Evolutionary conservation across 2,113 vertebrate genomes (phyloP).

Genomic region (Siniperca knerii): DNA sequence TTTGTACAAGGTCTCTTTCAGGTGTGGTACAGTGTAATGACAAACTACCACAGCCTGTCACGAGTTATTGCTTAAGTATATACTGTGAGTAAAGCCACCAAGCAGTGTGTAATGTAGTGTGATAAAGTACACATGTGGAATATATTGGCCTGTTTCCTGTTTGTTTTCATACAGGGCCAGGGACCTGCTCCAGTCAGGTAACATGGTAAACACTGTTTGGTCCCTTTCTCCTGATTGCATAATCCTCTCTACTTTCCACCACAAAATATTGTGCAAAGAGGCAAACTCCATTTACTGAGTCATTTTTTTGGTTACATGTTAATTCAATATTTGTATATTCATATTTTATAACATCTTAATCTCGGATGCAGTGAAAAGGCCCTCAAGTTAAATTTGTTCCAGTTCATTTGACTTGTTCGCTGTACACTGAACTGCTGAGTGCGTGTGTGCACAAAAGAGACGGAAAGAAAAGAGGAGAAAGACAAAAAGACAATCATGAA

Average conservation of each 20-base stretch:
- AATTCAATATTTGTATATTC: conserved; percentile 61
- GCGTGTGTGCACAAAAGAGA: conserved; percentile 2
- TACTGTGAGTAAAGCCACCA: background rate
- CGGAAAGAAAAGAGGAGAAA: background rate
- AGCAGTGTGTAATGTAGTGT: conserved; percentile 1
- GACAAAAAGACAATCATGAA: background rate
- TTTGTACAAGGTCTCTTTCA: background rate
- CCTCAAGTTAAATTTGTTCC: conserved; percentile 63
- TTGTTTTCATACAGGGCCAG: background rate
- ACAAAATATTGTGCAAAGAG: conserved; percentile 5
- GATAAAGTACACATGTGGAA: background rate
- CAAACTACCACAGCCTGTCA: background rate
- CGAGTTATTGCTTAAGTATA: background rate
- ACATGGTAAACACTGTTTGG: background rate
- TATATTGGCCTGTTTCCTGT: background rate
- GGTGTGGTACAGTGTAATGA: background rate
- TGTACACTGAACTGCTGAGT: conserved; percentile 34
- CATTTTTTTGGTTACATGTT: conserved; percentile 31
- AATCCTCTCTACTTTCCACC: conserved; percentile 11
- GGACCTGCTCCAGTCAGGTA: background rate
- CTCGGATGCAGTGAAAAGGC: conserved; percentile 38
- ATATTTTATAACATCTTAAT: conserved; percentile 54
- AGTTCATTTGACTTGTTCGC: conserved; percentile 52
- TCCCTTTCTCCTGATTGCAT: conserved; percentile 18
- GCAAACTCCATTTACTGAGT: conserved; percentile 34